These are phyloP conservation scores for Melanogrammus aeglefinus DNA, from an alignment of 2,797 vertebrate species.

Conservation along the genomic window DNA sequence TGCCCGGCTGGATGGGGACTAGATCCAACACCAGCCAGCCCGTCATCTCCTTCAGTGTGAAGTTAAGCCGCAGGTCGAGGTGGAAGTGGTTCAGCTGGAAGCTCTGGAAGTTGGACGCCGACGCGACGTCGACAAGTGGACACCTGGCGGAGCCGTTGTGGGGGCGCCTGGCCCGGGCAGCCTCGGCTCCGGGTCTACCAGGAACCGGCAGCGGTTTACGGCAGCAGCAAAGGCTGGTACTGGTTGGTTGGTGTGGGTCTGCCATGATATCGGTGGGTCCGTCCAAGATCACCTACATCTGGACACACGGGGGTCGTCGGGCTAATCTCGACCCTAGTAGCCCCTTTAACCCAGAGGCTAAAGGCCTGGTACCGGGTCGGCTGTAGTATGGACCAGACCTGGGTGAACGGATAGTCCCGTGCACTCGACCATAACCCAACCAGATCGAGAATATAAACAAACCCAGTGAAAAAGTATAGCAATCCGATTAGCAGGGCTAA, in stretches of 20 bases:
- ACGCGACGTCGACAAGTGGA: slow-evolving; percentile 82
- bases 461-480: not conserved
- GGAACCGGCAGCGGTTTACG: slow-evolving; percentile 62
- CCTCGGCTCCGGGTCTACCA: slow-evolving; percentile 46
- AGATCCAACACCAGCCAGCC: slow-evolving; percentile 89
- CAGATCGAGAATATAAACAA: not conserved
- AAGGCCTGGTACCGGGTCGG: not conserved
- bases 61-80: slow-evolving; percentile 87
- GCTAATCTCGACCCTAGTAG: not conserved
- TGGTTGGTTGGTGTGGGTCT: slow-evolving; percentile 62
- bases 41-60: slow-evolving; percentile 82
- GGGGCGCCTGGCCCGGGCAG: slow-evolving; percentile 17
- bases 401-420: not conserved
- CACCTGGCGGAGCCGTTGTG: slow-evolving; percentile 47
- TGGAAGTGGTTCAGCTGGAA: slow-evolving; percentile 87
- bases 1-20: slow-evolving; percentile 68
- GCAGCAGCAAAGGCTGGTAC: slow-evolving; percentile 82
- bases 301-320: not conserved
- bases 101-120: slow-evolving; percentile 84
- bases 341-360: not conserved
- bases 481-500: not conserved
- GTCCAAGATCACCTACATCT: not conserved
- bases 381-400: not conserved
- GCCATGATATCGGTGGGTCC: slow-evolving; percentile 53
- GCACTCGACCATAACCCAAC: not conserved